Base-by-base conservation (phyloP, 2,888 invertebrate genomes). In the Cryptocephalus moraei region DNA sequence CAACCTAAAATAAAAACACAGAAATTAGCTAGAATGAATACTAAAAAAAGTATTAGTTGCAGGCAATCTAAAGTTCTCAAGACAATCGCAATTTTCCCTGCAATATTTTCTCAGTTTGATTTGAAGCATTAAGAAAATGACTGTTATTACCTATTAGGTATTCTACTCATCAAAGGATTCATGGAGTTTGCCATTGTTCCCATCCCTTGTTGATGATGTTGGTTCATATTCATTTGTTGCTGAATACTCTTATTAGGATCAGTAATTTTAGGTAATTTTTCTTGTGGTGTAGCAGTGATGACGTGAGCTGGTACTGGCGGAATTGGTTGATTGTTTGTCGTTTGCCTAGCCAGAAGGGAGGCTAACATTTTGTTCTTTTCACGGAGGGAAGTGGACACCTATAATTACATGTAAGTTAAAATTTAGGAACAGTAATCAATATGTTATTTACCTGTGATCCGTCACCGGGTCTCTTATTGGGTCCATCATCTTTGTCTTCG, bases 321-420 rank as follows among this genome's bases (percentile, higher is more conserved):
- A 31, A 84, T 79, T 39, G 81, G 79, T 50, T 75, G 74, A 47
- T 75, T 74, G 46, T 64, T 65, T 56, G 76, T 73, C 31, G 81
- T 76, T 59, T 86, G 82, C 65, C 85, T 84, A 45, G 86, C 88
- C 63, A 92, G 71, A 59, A 92, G 70, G 39, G 83, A 82, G 36
- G 90, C 91, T 56, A 92, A 74, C 82, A 92, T 91, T 67, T 84
- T 83, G 68, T 91, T 91, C 66, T 82, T 84, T 69, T 86, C 84
- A 70, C 86, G 86, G 44, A 91, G 74, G 56, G 82, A 81, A 59
- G 86, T 86, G 22, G 72, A 68, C 4, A 71, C 71, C 62, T 61
- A 43, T 10, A 41, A 48, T 42, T 41, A 44, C 14, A 32, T 32
- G 8, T 12, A 38, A 33, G 22, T n/a, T 46, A 36, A 2, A 36